Base-by-base conservation (phyloP, 2,113 vertebrate genomes). In the Candoia aspera region DNA sequence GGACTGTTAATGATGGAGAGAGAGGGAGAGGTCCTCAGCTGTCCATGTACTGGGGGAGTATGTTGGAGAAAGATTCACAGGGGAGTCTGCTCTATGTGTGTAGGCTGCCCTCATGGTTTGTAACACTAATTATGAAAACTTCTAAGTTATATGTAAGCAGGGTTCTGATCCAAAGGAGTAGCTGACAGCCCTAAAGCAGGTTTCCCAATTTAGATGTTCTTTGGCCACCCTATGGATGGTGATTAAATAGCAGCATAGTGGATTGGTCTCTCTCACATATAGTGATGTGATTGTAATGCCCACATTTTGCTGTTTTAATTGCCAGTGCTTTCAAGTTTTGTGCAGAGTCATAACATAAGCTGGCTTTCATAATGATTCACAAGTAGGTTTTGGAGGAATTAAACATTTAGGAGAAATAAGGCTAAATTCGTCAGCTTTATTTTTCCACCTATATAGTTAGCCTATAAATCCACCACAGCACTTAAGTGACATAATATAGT, bases 381-480 rank as follows among this genome's bases (percentile, higher is more conserved):
- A 23, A 15, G 88, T 94, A 85, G 5, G 0, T 57, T 19, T 24
- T 92, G 62, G 8, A 10, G 8, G 15, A 6, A 37, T 58, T 90
- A 64, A 86, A 85, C 29, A 3, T 79, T 15, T 87, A 92, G 3
- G 49, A n/a, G 8, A 93, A 91, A 93, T 85, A 54, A 90, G 68
- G 55, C 21, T 79, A 8, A 23, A 64, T 13, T 68, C 91, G 90
- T 0, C 68, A 58, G 57, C 84, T 93, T 94, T 58, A 68, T 53
- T 90, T 94, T 87, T 68, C 93, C 62, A 84, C 8, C 84, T 89
- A 54, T 60, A 11, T 60, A 90, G 37, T n/a, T 42, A 23, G 37
- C 73, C 26, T 90, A 91, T 37, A 89, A 86, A 91, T 93, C 86
- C 49, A 29, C 87, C 91, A 59, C 87, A 94, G 49, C 59, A 58